A percentile compares a stretch with the other conserved stretches of the same genome.
These are phyloP conservation scores for Orbicella faveolata DNA, from an alignment of 64 coral and sea anemone genomes.

Conservation along the genomic window DNA sequence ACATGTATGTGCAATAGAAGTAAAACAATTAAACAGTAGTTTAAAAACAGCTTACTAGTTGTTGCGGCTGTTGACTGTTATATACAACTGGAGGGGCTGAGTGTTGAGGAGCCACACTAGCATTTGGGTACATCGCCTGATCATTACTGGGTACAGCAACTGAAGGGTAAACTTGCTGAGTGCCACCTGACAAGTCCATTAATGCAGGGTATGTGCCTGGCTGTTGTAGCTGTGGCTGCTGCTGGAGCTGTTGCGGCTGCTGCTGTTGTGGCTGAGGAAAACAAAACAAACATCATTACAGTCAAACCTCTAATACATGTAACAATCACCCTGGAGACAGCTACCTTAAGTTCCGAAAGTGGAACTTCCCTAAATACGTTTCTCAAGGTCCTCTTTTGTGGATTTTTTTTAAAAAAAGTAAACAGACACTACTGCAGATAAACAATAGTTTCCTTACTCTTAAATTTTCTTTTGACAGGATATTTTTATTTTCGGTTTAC, in stretches of 20 bases:
- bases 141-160: not conserved
- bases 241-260: conserved; percentile 40
- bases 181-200: not conserved
- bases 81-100: conserved; percentile 88
- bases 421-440: no score
- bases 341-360: no score
- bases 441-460: no score
- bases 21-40: not conserved
- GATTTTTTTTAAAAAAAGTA: no score
- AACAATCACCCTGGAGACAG: no score
- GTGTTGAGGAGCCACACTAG: conserved; percentile 58
- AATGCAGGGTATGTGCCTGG: conserved; percentile 41
- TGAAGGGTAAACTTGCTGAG: not conserved
- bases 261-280: conserved; percentile 31
- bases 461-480: no score
- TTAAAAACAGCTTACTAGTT: conserved; percentile 37
- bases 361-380: no score
- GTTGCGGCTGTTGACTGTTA: conserved; percentile 52
- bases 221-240: conserved; percentile 40
- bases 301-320: no score
- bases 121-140: not conserved
- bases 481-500: no score
- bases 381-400: no score
- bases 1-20: no score
- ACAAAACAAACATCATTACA: not conserved